Evolutionary conservation across 2,113 vertebrate genomes (phyloP).

Genomic region (Shinisaurus crocodilurus): DNA sequence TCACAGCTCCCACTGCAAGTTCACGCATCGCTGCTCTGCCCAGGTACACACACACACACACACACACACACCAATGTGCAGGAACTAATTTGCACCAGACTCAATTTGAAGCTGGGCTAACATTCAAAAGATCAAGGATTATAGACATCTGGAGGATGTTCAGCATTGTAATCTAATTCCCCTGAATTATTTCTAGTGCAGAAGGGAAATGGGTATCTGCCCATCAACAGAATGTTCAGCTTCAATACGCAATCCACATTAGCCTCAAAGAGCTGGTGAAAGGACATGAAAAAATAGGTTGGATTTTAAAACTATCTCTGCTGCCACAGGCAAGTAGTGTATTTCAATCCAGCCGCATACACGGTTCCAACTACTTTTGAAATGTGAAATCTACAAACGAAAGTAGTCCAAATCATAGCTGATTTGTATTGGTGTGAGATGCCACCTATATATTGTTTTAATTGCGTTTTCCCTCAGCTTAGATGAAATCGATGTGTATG

Average conservation of each 20-base stretch:
- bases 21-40: not conserved
- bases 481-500: too few relatives aligned
- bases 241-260: slow-evolving; percentile 52
- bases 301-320: not conserved
- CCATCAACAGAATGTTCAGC: not conserved
- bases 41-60: not conserved
- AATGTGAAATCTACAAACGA: slow-evolving; percentile 53
- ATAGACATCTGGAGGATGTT: not conserved
- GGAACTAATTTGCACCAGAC: not conserved
- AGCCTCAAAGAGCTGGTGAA: slow-evolving; percentile 32
- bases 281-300: not conserved
- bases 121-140: not conserved
- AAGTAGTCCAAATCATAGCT: slow-evolving; percentile 26
- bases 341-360: slow-evolving; percentile 56
- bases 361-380: slow-evolving; percentile 52
- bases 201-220: not conserved
- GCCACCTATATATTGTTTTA: too few relatives aligned
- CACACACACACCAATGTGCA: not conserved
- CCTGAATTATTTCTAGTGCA: not conserved
- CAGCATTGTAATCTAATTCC: not conserved
- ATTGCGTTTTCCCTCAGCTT: too few relatives aligned
- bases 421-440: too few relatives aligned
- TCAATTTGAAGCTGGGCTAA: not conserved
- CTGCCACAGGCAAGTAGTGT: slow-evolving; percentile 36
- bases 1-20: not conserved